Percentiles rank a stretch among this genome's conserved stretches.
Conservation (phyloP, 2,113 vertebrate genomes). For the Cavia porcellus region DNA sequence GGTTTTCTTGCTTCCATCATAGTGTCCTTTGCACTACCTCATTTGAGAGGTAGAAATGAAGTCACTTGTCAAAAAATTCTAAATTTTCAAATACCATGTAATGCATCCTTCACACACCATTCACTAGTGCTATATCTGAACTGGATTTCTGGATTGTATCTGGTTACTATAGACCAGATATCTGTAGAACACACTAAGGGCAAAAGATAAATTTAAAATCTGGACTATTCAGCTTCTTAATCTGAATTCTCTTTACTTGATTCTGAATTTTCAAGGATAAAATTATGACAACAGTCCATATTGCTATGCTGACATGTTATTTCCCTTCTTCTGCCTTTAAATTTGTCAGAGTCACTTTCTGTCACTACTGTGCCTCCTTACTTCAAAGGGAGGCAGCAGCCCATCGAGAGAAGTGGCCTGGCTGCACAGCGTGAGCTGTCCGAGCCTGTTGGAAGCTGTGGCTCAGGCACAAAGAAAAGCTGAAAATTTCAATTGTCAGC, state of each 20-base stretch:
- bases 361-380: background rate
- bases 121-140: background rate
- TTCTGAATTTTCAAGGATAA: conserved; percentile 63
- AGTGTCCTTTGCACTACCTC: background rate
- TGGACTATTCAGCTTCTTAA: background rate
- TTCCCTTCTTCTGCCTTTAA: conserved; percentile 18
- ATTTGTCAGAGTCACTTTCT: conserved; percentile 30
- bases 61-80: background rate
- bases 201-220: background rate
- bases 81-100: conserved; percentile 4
- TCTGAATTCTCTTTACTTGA: conserved; percentile 10
- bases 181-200: background rate
- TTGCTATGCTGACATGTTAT: conserved; percentile 2
- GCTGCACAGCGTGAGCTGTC: conserved; percentile 38
- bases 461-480: conserved; percentile 50
- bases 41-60: background rate
- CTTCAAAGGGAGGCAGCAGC: conserved; percentile 56
- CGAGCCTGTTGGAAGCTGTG: background rate
- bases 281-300: conserved; percentile 3
- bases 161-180: background rate
- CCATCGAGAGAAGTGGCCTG: conserved; percentile 13
- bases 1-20: background rate
- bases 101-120: background rate
- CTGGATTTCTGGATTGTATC: background rate
- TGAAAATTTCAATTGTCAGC: conserved; percentile 54